Evolutionary conservation across 2,113 vertebrate genomes (phyloP).

Genomic region (Plestiodon gilberti): DNA sequence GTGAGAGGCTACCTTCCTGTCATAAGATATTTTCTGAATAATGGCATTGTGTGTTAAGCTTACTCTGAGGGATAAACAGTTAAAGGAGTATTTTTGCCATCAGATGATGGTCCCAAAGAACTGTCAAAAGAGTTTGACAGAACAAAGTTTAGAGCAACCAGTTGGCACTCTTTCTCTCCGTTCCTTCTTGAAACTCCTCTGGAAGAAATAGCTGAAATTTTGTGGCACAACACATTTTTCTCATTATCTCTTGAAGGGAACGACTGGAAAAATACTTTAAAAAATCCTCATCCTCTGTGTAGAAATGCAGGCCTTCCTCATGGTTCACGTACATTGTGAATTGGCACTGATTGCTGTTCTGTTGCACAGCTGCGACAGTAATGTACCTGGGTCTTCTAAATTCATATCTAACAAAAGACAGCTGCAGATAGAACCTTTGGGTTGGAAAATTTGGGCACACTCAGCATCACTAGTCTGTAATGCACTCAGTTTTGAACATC

Average conservation of each 20-base stretch:
- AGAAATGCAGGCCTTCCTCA: constrained; percentile 11
- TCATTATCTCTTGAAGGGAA: constrained; percentile 6
- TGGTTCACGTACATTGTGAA: constrained; percentile 21
- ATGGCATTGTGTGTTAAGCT: background rate
- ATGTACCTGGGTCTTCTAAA: background rate
- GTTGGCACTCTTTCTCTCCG: background rate
- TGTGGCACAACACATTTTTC: background rate
- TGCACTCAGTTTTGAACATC: background rate
- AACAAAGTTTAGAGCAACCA: constrained; percentile 11
- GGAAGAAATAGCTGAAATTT: background rate
- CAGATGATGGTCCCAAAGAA: background rate
- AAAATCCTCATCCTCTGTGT: background rate
- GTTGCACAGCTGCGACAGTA: constrained; percentile 32
- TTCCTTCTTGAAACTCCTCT: background rate
- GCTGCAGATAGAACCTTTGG: background rate
- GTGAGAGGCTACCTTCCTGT: background rate
- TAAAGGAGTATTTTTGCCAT: background rate
- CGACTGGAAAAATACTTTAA: background rate
- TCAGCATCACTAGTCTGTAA: background rate
- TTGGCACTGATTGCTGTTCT: constrained; percentile 42
- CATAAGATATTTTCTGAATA: background rate
- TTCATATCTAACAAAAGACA: constrained; percentile 7
- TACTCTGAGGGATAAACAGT: background rate
- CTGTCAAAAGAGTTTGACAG: background rate
- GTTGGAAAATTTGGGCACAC: constrained; percentile 23